Evolutionary conservation across 2,797 vertebrate genomes (phyloP).

Genomic region (Diceros bicornis): DNA sequence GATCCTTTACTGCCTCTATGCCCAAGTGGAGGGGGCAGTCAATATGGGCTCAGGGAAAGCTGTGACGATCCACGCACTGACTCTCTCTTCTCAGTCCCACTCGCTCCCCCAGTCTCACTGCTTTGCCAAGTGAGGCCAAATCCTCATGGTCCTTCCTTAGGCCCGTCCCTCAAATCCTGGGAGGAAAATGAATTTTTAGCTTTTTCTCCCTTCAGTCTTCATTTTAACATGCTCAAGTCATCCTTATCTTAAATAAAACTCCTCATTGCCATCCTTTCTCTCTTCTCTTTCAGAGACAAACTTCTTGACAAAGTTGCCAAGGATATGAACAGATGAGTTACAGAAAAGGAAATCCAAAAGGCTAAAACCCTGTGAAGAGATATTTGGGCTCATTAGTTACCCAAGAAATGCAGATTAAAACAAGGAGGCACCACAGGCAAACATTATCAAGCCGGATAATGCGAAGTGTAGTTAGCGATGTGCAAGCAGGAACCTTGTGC

Average conservation of each 20-base stretch:
- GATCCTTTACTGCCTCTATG: neutral
- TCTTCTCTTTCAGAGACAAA: constrained; percentile 45
- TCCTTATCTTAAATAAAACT: constrained; percentile 20
- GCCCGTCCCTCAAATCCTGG: neutral
- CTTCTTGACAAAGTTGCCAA: constrained; percentile 25
- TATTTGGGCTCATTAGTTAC: neutral
- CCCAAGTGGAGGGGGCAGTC: neutral
- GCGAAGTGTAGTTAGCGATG: neutral
- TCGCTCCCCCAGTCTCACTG: neutral
- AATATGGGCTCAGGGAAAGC: neutral
- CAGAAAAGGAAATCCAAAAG: neutral
- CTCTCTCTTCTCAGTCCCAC: neutral
- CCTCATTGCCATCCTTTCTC: neutral
- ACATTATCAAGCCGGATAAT: neutral
- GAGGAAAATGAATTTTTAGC: neutral
- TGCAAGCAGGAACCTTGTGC: neutral
- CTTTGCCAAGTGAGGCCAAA: neutral
- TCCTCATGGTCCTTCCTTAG: neutral
- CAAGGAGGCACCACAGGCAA: neutral
- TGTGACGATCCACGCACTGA: neutral
- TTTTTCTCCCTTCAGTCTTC: neutral
- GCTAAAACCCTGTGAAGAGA: neutral
- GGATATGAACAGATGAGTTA: neutral
- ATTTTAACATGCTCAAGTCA: neutral
- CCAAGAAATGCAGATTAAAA: constrained; percentile 5